Base-by-base conservation (phyloP, 1,140 invertebrate genomes). In the Wasmannia auropunctata region DNA sequence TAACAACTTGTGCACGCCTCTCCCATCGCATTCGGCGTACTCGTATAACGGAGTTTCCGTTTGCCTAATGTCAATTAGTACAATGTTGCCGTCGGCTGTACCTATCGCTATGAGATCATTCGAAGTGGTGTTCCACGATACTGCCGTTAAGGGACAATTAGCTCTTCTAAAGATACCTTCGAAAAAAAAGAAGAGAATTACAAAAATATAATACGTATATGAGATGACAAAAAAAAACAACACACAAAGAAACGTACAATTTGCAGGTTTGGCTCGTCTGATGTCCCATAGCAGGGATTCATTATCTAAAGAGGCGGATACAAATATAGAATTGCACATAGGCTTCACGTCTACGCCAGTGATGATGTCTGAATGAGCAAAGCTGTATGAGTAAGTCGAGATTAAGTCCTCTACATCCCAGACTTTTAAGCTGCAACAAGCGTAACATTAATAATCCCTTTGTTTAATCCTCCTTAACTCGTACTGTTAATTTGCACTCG, bases 241-340 rank as follows among this genome's bases (percentile, higher is more conserved):
- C 14, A 31, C 34, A 25, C 8, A 70, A 67, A 43, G 56, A 67
- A 22, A 77, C 56, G 28, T 90, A 95, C 94, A 85, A 34, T 87
- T 86, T 1, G 94, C 94, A 54, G 92, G 94, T 85, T 91, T 92
- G 14, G 86, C 0, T 69, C 92, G 90, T 80, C 94, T 92, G 10
- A 91, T 85, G 69, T 95, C 95, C 95, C 95, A 95, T 1, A 95
- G 25, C 60, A 94, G 62, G 7, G 91, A 91, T 67, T 94, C 92
- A 25, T 86, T 87, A 88, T 93, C 93, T 63, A 93, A 86, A 16
- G 93, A 94, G 25, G 90, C 88, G 40, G 94, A 94, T 19, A 87
- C 85, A 91, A 95, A 95, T 69, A 91, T 70, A 72, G 89, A 43
- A 76, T 90, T 69, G 77, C 83, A 94, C 37, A 75, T 91, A 22